Evolutionary conservation across 37 sponge, comb jelly and placozoan species (phyloP).

Genomic region (Diacarnus erythraeanus): DNA sequence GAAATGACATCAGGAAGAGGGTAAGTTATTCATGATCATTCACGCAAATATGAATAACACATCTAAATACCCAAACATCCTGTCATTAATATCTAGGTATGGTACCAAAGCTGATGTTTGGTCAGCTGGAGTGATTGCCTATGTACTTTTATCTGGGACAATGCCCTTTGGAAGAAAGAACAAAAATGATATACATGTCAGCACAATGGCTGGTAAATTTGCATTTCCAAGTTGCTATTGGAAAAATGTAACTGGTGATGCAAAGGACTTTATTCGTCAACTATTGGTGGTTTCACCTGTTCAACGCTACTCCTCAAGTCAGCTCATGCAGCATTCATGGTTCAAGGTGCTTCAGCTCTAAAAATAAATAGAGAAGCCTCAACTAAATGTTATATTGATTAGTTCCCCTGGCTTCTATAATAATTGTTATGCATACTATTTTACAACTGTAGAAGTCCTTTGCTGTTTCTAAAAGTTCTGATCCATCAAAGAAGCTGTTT

Average conservation of each 20-base stretch:
- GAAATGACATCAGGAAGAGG: conserved; percentile 80
- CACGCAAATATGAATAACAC: background rate
- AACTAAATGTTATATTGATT: conserved; percentile 2
- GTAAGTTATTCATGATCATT: conserved; percentile 38
- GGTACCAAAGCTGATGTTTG: conserved; percentile 83
- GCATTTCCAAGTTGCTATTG: conserved; percentile 25
- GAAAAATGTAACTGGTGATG: conserved; percentile 16
- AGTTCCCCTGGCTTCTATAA: conserved; percentile 3
- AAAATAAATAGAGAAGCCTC: no score
- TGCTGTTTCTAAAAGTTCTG: background rate
- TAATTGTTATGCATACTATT: background rate
- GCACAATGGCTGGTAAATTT: conserved; percentile 5
- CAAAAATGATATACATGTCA: background rate
- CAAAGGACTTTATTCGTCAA: conserved; percentile 66
- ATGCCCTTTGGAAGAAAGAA: conserved; percentile 65
- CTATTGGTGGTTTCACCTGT: conserved; percentile 60
- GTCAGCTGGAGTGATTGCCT: conserved; percentile 86
- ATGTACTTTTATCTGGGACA: conserved; percentile 74
- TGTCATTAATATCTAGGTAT: conserved; percentile 49
- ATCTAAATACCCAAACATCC: background rate
- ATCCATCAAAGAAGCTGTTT: background rate
- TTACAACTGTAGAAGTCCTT: background rate
- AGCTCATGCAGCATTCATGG: conserved; percentile 79
- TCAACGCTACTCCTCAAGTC: conserved; percentile 60
- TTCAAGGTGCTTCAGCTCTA: no score